A percentile compares a stretch with the other conserved stretches of the same genome.
Conservation (phyloP, 2,888 invertebrate species). For the Idaea dimidiata region DNA sequence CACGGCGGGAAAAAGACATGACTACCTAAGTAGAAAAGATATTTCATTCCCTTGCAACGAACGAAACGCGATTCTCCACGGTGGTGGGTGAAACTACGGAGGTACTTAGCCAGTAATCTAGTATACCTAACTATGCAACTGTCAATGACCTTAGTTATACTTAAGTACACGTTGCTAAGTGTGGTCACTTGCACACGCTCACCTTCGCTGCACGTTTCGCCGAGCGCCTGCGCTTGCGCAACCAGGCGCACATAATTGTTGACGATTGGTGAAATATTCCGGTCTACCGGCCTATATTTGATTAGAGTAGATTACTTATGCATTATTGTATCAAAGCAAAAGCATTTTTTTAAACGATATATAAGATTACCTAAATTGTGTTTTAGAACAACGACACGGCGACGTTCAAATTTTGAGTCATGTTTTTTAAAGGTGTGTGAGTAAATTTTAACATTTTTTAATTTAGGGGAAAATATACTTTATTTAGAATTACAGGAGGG, state of each 20-base stretch:
- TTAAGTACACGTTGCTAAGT: conserved; percentile 14
- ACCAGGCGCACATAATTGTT: conserved; percentile 31
- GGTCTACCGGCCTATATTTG: conserved; percentile 6
- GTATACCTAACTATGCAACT: conserved; percentile 8
- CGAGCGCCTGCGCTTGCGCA: conserved; percentile 29
- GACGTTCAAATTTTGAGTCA: too few species aligned
- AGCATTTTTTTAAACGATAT: too few species aligned
- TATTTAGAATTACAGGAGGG: too few species aligned
- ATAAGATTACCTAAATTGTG: too few species aligned
- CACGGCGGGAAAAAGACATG: conserved; percentile 5
- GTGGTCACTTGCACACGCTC: conserved; percentile 22
- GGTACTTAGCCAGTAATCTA: neutral
- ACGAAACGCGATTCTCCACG: neutral
- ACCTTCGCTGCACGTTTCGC: conserved; percentile 29
- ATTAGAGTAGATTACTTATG: too few species aligned
- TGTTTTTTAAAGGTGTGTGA: too few species aligned
- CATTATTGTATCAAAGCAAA: conserved; percentile 4
- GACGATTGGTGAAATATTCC: conserved; percentile 35
- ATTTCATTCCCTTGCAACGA: neutral
- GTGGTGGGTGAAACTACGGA: neutral
- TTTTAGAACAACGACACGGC: too few species aligned
- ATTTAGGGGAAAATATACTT: too few species aligned
- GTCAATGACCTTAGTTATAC: conserved; percentile 31
- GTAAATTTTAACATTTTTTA: too few species aligned
- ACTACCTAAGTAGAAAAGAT: neutral